Percentiles rank a stretch among this genome's conserved stretches.
Evolutionary conservation across 2,797 vertebrate species (phyloP).

Genomic region (Galaxias olidus): DNA sequence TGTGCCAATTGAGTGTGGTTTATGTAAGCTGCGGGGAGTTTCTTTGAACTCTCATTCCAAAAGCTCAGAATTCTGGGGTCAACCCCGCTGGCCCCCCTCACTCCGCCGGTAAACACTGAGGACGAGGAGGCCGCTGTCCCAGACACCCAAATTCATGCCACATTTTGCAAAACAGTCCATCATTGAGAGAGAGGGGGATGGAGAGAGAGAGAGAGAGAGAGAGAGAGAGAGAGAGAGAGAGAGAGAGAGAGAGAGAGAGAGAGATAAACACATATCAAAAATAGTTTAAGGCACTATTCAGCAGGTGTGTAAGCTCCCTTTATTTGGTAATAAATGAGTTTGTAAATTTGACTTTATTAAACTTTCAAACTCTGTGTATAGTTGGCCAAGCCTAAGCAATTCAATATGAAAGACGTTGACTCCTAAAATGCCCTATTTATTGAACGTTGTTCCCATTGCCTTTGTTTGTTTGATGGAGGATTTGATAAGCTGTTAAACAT

Average conservation of each 20-base stretch:
- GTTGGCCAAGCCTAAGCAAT: conserved; percentile 51
- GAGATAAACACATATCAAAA: conserved; percentile 56
- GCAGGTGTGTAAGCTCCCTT: conserved; percentile 72
- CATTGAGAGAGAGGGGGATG: conserved; percentile 19
- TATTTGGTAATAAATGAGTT: conserved; percentile 75
- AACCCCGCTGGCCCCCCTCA: conserved; percentile 42
- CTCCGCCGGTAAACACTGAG: conserved; percentile 65
- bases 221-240: conserved; percentile 23
- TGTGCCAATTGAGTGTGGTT: conserved; percentile 86
- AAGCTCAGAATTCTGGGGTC: conserved; percentile 75
- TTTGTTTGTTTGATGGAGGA: conserved; percentile 43
- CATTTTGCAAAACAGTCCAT: conserved; percentile 58
- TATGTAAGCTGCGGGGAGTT: conserved; percentile 82
- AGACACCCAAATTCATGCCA: conserved; percentile 72
- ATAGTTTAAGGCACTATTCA: conserved; percentile 63
- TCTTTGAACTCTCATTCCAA: conserved; percentile 80
- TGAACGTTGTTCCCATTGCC: conserved; percentile 41
- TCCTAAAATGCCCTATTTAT: conserved; percentile 51
- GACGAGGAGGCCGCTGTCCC: conserved; percentile 58
- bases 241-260: conserved; percentile 18
- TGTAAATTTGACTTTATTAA: conserved; percentile 74
- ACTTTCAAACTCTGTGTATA: conserved; percentile 63
- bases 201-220: conserved; percentile 20
- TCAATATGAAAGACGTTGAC: conserved; percentile 24
- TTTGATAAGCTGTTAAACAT: conserved; percentile 49